Base-by-base conservation (phyloP, 2,797 vertebrate species). In the Pseudochaenichthys georgianus region DNA sequence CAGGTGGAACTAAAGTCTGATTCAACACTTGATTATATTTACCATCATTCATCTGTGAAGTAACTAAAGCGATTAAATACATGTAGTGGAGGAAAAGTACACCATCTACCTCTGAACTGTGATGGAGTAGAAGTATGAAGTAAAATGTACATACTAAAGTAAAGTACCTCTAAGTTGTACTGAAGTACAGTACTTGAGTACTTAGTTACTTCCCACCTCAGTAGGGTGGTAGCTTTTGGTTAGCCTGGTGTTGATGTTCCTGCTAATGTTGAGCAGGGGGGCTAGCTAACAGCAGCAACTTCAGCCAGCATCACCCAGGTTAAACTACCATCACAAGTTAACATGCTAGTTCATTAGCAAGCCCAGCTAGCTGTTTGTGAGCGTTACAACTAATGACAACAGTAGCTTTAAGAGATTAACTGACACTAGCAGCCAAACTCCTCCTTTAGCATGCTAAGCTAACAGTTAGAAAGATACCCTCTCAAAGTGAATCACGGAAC, bases 401-500 rank as follows among this genome's bases (percentile, higher is more conserved):
- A 34, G 6, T 28, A 72, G 23, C 54, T 15, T 60, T 68, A 73
- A 23, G 76, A 64, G 77, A 84, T 75, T 73, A 90, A 84, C 78
- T 83, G 82, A 65, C 83, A 82, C 38, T 55, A 82, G 74, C 84
- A 81, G 66, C 71, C 86, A 83, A 92, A 92, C 88, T 92, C 87
- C 84, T 75, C 55, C 64, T 81, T 87, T 90, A 92, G 83, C 89
- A 90, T 85, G 90, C 87, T 90, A 80, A 45, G 53, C 71, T 70
- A 64, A 55, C 77, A 80, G 70, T 86, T 85, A 34, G 64, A 73
- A 57, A 79, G 87, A 83, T 85, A 65, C 73, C 71, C 76, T 61
- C 28, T 41, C 65, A 85, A 92, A n/a, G 88, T 93, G 89, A 74
- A 87, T 70, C 62, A 38, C 87, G 83, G 80, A 86, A 90, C 83